Base-by-base conservation (phyloP, 2,888 invertebrate species). In the Halictus ligatus region DNA sequence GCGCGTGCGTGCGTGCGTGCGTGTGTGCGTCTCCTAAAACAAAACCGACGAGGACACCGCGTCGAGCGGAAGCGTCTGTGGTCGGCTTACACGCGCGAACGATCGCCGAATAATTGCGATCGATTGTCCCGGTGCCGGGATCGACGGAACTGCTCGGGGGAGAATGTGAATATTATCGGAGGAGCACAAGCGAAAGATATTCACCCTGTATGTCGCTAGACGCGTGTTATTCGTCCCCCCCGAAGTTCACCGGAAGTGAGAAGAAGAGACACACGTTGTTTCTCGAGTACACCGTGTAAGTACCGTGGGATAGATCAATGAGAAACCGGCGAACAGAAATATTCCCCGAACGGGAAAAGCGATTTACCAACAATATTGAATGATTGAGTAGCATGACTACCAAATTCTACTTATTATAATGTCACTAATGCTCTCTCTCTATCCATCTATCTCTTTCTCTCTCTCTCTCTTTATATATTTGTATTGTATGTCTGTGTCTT, bases 371-470 rank as follows among this genome's bases (percentile, higher is more conserved):
- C n/a, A 3, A 21, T 21, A 6, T 21, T 13, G 71, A 71, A 43
- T n/a, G 21, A n/a, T 71, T 71, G 43, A 71, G 21, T 43, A 43
- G 71, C 71, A 71, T 71, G 71, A 71, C 43, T n/a, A 43, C 71
- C 6, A 13, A n/a, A 35, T 67, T 67, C 67, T 67, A 71, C 21
- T 43, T 71, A 43, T 43, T 71, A 43, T n/a, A 13, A 46, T 43
- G 43, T 71, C 71, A 71, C 71, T 71, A 71, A 71, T 71, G 84
- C 71, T 84, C 73, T 87, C 73, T 87, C 64, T 58, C 29, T 54
- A 18, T 82, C 35, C 35, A 25, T 75, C 73, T 81, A 7, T 73
- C 43, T 74, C 1, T 74, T 18, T 48, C 10, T 48, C 71, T 15
- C 18, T 54, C 54, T 77, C 76, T 82, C 60, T 77, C 8, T 71